Base-by-base conservation (phyloP, 2,113 vertebrate genomes). In the Cynoglossus semilaevis region DNA sequence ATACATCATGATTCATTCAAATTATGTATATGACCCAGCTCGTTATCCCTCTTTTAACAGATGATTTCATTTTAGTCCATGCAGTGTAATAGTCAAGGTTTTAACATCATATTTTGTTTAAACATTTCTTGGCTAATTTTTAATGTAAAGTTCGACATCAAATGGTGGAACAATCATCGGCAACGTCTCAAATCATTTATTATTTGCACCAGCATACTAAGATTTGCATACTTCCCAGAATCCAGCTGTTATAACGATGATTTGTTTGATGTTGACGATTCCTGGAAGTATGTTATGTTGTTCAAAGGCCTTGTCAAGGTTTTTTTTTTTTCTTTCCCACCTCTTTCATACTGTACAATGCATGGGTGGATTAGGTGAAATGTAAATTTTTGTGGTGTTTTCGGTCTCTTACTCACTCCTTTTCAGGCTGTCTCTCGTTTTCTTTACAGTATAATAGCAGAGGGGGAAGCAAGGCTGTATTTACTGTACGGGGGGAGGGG, bases 221-320 rank as follows among this genome's bases (percentile, higher is more conserved):
- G 35, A 68, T 65, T 65, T 36, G 66, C 17, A 66, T 16, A 8
- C 58, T 11, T 35, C 45, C 18, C 2, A 68, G 66, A 69, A 66
- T 67, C 63, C 51, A n/a, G 58, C 79, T 18, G 70, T 82, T 73
- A 80, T 80, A 77, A 54, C 58, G 67, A 69, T 53, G 72, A 74
- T 76, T 82, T 80, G 74, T 67, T 68, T 35, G 80, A 72, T 69
- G 63, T 74, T 62, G 9, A 46, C 22, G 54, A 18, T 79, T 76
- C 56, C 58, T 44, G 59, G 76, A 77, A 76, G 68, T 62, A 42
- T 87, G 76, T 29, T 64, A 58, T 67, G 50, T 65, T 76, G 81
- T 84, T 83, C 76, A 66, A 40, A 52, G 74, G 74, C 76, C 75
- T 75, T 63, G 72, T 74, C 56, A 29, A 6, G 67, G 62, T 76